Evolutionary conservation across 1,140 invertebrate genomes (phyloP).

Genomic region (Nasonia vitripennis): DNA sequence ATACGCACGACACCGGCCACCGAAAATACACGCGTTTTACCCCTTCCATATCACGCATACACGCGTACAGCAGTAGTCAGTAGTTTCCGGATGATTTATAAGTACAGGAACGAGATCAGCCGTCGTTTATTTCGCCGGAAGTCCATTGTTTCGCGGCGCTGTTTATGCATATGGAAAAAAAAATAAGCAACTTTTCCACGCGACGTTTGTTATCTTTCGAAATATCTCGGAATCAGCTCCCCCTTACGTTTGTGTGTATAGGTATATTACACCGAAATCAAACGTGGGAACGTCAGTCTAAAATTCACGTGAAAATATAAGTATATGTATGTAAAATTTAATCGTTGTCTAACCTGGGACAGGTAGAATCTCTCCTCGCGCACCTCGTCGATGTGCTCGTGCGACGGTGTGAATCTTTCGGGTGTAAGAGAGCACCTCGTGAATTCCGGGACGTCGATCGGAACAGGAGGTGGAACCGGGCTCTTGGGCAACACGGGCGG

Average conservation of each 20-base stretch:
- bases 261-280: too few relatives aligned
- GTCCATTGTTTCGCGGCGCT: background rate
- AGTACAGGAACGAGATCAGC: background rate
- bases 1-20: slow-evolving; percentile 59
- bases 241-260: too few relatives aligned
- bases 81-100: slow-evolving; percentile 40
- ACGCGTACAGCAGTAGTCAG: background rate
- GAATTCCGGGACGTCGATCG: slow-evolving; percentile 58
- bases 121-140: background rate
- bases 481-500: slow-evolving; percentile 69
- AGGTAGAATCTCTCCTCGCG: slow-evolving; percentile 70
- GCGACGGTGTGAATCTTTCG: slow-evolving; percentile 61
- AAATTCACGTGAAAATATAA: background rate
- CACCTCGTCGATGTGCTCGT: slow-evolving; percentile 70
- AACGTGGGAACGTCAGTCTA: background rate
- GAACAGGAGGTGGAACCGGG: slow-evolving; percentile 64
- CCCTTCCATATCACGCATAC: slow-evolving; percentile 14
- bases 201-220: too few relatives aligned
- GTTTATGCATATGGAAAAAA: background rate
- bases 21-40: slow-evolving; percentile 64
- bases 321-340: too few relatives aligned
- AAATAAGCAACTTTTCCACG: too few relatives aligned
- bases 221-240: too few relatives aligned
- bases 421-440: slow-evolving; percentile 57
- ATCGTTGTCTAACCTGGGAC: slow-evolving; percentile 66